Evolutionary conservation across 2,888 invertebrate species (phyloP), one percentile per base, ranked within the genome.

Genomic region (Dendrolimus pini): DNA sequence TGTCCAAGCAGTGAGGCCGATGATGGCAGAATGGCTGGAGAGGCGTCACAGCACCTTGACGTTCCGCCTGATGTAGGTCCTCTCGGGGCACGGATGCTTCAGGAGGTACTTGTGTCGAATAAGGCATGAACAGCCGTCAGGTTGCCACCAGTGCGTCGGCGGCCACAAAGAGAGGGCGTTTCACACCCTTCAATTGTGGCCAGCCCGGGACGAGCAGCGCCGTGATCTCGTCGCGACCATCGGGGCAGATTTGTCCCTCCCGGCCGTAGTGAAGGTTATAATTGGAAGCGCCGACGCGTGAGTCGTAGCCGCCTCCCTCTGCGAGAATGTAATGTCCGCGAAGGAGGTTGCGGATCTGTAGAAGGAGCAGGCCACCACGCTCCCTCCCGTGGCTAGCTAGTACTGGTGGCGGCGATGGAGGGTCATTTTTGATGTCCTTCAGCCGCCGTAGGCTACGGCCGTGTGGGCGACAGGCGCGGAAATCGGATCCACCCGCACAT

Each of bases 221-320:
- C 14, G 13, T 9, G 30, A 2, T 12, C 52, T 56, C 7, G n/a
- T 30, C 42, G 18, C 30, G 12, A 7, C 9, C 41, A n/a, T n/a
- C n/a, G n/a, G n/a, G n/a, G n/a, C n/a, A n/a, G n/a, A n/a, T n/a
- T n/a, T n/a, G n/a, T n/a, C n/a, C n/a, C n/a, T n/a, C n/a, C 56
- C 61, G 47, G 52, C 57, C 53, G 53, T 63, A 9, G 55, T 62
- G 8, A 14, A 2, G 1, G 30, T 55, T 9, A 64, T 62, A 58
- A 54, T 59, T 41, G 58, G 53, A 12, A 53, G 61, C 56, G 58
- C 60, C 41, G 41, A 30, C 42, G 41, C 56, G 12, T 64, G 64
- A 62, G 18, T n/a, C 14, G 62, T 58, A 7, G 55, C 58, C 30
- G 52, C 52, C 54, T 56, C 57, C 30, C 60, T 61, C 55, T 60